phyloP scores from a whole-genome alignment of 1,140 invertebrate species.

The Drosophila pseudoananassae region DNA sequence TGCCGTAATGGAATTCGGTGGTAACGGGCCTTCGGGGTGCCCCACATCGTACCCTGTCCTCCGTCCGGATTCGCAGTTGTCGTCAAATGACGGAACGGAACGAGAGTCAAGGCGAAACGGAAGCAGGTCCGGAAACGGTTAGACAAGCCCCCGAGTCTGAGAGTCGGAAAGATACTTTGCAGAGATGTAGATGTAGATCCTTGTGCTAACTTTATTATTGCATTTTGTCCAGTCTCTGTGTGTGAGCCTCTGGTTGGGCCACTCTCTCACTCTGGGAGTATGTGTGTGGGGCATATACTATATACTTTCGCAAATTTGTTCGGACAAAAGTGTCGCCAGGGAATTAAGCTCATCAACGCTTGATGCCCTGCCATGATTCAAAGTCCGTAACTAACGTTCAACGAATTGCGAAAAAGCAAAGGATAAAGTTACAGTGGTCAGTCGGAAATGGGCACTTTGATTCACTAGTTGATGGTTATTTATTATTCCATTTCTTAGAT shows the following conservation, averaged over 20 bases:
- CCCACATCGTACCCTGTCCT: constrained; percentile 1
- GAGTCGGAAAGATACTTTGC: constrained; percentile 37
- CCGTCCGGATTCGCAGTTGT: constrained; percentile 35
- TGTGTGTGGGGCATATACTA: constrained; percentile 43
- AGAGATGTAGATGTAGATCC: constrained; percentile 17
- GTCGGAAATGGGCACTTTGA: constrained; percentile 14
- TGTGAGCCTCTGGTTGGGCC: constrained; percentile 2
- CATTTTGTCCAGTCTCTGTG: constrained; percentile 24
- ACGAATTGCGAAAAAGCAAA: constrained; percentile 31
- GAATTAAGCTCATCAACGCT: constrained; percentile 77
- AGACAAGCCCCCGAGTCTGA: constrained; percentile 43
- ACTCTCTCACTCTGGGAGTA: not conserved
- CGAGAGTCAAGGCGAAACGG: constrained; percentile 69
- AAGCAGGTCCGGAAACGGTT: constrained; percentile 51
- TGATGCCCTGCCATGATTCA: constrained; percentile 73
- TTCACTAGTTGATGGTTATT: not conserved
- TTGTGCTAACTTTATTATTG: constrained; percentile 72
- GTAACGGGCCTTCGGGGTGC: constrained; percentile 55
- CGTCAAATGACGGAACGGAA: constrained; percentile 28
- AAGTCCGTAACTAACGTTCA: constrained; percentile 67
- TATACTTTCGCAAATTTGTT: constrained; percentile 77
- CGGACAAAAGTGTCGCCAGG: constrained; percentile 77
- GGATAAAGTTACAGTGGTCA: constrained; percentile 27
- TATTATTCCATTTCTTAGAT: not conserved
- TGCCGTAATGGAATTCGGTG: constrained; percentile 78